A percentile compares a stretch with the other conserved stretches of the same genome.
Conservation (phyloP, 1,140 invertebrate species). For the Apis florea region DNA sequence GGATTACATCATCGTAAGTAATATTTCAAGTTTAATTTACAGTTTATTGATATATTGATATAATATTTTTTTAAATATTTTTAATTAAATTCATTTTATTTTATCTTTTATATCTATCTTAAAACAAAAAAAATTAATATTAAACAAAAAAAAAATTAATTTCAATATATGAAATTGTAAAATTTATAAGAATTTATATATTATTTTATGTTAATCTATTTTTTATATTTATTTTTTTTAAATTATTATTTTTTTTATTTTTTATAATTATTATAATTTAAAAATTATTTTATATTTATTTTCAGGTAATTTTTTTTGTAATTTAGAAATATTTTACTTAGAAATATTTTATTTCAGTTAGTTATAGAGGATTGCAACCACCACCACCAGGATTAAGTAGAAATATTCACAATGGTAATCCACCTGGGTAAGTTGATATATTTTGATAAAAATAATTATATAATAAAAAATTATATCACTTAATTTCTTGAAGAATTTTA, state of each 20-base stretch:
- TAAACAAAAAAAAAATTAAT: too few relatives aligned
- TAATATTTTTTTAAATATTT: too few relatives aligned
- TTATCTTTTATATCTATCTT: too few relatives aligned
- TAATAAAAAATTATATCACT: background rate
- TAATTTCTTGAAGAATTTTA: background rate
- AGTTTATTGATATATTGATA: too few relatives aligned
- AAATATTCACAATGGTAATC: constrained; percentile 77
- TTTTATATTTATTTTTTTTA: too few relatives aligned
- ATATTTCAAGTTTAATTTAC: background rate
- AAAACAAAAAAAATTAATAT: too few relatives aligned
- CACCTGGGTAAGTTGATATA: constrained; percentile 71
- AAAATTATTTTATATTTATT: background rate
- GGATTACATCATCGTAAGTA: constrained; percentile 77
- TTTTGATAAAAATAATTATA: background rate
- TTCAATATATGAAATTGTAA: too few relatives aligned
- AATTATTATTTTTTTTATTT: background rate
- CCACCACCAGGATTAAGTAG: constrained; percentile 76
- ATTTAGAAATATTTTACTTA: background rate
- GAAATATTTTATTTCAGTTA: constrained; percentile 64
- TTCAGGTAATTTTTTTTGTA: background rate
- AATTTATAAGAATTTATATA: too few relatives aligned
- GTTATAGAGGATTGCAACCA: constrained; percentile 76
- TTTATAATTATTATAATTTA: background rate
- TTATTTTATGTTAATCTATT: too few relatives aligned
- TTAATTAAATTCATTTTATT: too few relatives aligned